phyloP scores from a whole-genome alignment of 2,113 vertebrate genomes.

The Cromileptes altivelis region DNA sequence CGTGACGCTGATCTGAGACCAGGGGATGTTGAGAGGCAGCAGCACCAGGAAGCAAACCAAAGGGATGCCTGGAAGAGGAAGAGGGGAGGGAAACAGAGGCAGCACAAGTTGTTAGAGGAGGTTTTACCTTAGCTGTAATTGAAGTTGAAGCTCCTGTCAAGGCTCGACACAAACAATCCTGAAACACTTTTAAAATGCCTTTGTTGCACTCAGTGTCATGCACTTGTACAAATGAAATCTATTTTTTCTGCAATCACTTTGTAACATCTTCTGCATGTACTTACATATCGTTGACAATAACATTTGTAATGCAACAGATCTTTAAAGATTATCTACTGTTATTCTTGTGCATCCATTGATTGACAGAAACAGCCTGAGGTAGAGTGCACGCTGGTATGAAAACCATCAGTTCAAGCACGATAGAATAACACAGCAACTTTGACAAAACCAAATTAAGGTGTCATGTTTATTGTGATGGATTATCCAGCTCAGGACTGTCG shows the following conservation, averaged over 20 bases:
- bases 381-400: neutral
- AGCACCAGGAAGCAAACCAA: slow-evolving; percentile 92
- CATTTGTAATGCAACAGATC: neutral
- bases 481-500: slow-evolving; percentile 16
- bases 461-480: slow-evolving; percentile 56
- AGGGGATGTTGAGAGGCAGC: slow-evolving; percentile 92
- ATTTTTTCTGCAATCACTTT: neutral
- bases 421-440: neutral
- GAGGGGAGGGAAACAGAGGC: neutral
- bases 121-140: neutral
- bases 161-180: neutral
- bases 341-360: neutral
- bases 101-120: neutral
- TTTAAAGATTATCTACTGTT: neutral
- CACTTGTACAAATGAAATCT: neutral
- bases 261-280: neutral
- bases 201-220: neutral
- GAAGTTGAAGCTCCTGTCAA: neutral
- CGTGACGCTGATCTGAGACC: slow-evolving; percentile 91
- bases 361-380: slow-evolving; percentile 7
- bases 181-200: neutral
- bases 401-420: neutral
- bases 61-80: slow-evolving; percentile 86
- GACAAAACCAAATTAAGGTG: slow-evolving; percentile 42
- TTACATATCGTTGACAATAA: neutral